These are phyloP conservation scores for Lerista edwardsae DNA, from an alignment of 2,797 vertebrate species.

Conservation along the genomic window DNA sequence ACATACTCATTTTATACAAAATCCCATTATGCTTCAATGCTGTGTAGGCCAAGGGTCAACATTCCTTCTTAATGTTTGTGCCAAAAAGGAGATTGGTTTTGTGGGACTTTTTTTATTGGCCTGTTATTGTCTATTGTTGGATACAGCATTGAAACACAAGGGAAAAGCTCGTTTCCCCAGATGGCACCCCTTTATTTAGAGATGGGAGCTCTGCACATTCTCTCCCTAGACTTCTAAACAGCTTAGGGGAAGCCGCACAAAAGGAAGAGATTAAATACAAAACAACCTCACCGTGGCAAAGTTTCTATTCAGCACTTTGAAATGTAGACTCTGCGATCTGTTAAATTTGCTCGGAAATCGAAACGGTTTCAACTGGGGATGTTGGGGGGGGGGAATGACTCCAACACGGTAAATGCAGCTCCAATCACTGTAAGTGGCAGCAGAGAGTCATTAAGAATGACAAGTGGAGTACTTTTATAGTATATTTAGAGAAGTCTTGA, in stretches of 20 bases:
- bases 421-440: slow-evolving; percentile 59
- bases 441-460: slow-evolving; percentile 65
- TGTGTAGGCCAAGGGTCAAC: slow-evolving; percentile 11
- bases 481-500: slow-evolving; percentile 65
- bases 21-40: slow-evolving; percentile 47
- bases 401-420: slow-evolving; percentile 44
- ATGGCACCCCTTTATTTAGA: slow-evolving; percentile 43
- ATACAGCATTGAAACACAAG: slow-evolving; percentile 47
- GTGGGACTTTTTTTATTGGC: background rate
- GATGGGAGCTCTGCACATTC: slow-evolving; percentile 39
- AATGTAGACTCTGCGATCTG: slow-evolving; percentile 50
- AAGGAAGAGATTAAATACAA: slow-evolving; percentile 27
- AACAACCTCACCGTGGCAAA: slow-evolving; percentile 9
- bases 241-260: slow-evolving; percentile 49
- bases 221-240: slow-evolving; percentile 23
- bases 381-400: background rate
- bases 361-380: slow-evolving; percentile 59
- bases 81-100: slow-evolving; percentile 36
- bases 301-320: slow-evolving; percentile 50
- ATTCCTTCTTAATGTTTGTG: slow-evolving; percentile 37
- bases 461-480: slow-evolving; percentile 64
- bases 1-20: slow-evolving; percentile 50
- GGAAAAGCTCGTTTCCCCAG: slow-evolving; percentile 35
- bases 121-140: slow-evolving; percentile 43
- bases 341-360: slow-evolving; percentile 57